Conservation (phyloP, 1,140 invertebrate genomes). For the Meloidogyne exigua region DNA sequence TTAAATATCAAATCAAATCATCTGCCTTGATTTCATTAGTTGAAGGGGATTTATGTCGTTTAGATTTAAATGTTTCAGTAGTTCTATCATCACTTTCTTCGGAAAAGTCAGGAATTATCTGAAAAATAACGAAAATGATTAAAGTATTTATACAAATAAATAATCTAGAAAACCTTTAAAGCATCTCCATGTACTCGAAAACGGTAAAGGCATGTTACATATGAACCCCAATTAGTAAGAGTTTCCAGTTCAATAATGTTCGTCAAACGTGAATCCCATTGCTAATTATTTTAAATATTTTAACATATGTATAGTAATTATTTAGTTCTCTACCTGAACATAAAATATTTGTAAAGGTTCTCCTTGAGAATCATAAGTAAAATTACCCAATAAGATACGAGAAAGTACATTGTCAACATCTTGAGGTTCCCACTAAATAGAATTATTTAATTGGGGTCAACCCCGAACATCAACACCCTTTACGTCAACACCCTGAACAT, state of each 20-base stretch:
- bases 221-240: slow-evolving; percentile 85
- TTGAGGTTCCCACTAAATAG: slow-evolving; percentile 77
- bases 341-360: slow-evolving; percentile 86
- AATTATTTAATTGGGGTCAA: too few relatives aligned
- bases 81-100: background rate
- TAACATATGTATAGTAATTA: slow-evolving; percentile 20
- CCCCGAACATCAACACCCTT: too few relatives aligned
- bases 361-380: slow-evolving; percentile 74
- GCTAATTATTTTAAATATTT: slow-evolving; percentile 38
- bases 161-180: slow-evolving; percentile 8
- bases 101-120: slow-evolving; percentile 1
- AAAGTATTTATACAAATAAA: too few relatives aligned
- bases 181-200: slow-evolving; percentile 85
- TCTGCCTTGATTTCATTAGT: background rate
- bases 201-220: slow-evolving; percentile 93
- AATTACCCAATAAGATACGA: slow-evolving; percentile 79
- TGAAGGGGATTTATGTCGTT: background rate
- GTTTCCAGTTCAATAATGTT: slow-evolving; percentile 84
- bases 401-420: slow-evolving; percentile 76
- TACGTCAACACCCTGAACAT: too few relatives aligned
- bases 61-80: background rate
- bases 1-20: background rate
- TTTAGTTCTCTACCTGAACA: slow-evolving; percentile 70
- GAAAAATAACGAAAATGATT: background rate
- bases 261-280: slow-evolving; percentile 64